Base-by-base conservation (phyloP, 2,797 vertebrate genomes). In the Astyanax mexicanus region DNA sequence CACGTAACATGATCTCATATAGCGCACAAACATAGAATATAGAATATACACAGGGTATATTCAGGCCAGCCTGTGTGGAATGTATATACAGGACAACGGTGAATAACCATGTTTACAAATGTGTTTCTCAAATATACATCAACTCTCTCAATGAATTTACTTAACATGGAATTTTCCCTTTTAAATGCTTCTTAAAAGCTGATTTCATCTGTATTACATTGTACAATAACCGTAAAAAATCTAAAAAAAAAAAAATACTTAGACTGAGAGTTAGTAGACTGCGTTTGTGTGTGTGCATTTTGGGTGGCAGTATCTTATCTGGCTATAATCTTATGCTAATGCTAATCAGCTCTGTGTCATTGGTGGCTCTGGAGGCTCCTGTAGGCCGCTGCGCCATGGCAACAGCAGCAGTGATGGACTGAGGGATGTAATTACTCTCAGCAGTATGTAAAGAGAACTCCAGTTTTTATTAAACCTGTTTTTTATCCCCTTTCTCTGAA, bases 381-480 rank as follows among this genome's bases (percentile, higher is more conserved):
- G 54, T 32, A 4, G 15, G 21, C 47, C 5, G 15, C 35, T 67
- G 40, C 73, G 62, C 75, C 74, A 80, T 80, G 81, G 80, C 71
- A 74, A 82, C 83, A 45, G 67, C 65, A 75, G 72, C 78, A 32
- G 25, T 17, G 69, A 42, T 13, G 40, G 76, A 42, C 69, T 25
- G 54, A 74, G 61, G 29, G 72, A 67, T 83, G 69, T 77, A 62
- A 70, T 69, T 73, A 76, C n/a, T 21, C 60, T 21, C 79, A 72
- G 79, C 54, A n/a, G 68, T 64, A 64, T 40, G 45, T 70, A 40
- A 45, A 19, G 23, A 55, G 35, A 66, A 40, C 66, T 57, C 25
- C 5, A 2, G 19, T 71, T 12, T 55, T 35, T 29, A 32, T 32
- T 5, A 32, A 32, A 32, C 29, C 29, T 32, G 29, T 2, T 32